Percentiles rank a stretch among this genome's conserved stretches.
Evolutionary conservation across 1,140 invertebrate species (phyloP).

Genomic region (Bombus terrestris): DNA sequence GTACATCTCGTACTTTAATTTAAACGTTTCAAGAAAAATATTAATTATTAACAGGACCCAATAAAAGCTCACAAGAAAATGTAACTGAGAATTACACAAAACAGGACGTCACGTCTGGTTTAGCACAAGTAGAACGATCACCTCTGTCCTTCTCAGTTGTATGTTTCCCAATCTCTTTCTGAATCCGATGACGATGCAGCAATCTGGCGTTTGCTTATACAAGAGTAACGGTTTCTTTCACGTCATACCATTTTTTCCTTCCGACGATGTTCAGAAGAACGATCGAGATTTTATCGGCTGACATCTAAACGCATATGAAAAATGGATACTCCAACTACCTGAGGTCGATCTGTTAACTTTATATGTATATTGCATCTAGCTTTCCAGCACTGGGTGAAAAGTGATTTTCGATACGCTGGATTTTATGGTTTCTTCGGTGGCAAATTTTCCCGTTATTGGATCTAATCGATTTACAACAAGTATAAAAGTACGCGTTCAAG

Average conservation of each 20-base stretch:
- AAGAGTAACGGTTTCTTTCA: constrained; percentile 3
- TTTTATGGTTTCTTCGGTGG: background rate
- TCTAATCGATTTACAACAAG: background rate
- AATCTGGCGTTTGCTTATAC: background rate
- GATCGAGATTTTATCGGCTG: constrained; percentile 34
- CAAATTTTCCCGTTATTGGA: background rate
- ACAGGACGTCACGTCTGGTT: background rate
- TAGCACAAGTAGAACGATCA: background rate
- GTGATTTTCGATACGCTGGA: constrained; percentile 37
- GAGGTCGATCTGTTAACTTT: constrained; percentile 24
- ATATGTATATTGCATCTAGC: constrained; percentile 9
- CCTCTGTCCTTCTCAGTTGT: background rate
- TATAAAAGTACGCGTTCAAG: background rate
- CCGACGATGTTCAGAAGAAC: background rate
- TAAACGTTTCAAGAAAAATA: background rate
- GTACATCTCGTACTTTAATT: background rate
- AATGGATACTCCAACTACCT: constrained; percentile 35
- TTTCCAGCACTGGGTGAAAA: constrained; percentile 17
- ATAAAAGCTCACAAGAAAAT: background rate
- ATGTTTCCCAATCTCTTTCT: background rate
- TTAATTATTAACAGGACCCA: background rate
- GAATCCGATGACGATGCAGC: background rate
- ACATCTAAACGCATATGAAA: constrained; percentile 50
- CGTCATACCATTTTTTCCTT: background rate
- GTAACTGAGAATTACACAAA: background rate